Evolutionary conservation across 37 sponge, comb jelly and placozoan genomes (phyloP).

Genomic region (Oscarella lobularis): DNA sequence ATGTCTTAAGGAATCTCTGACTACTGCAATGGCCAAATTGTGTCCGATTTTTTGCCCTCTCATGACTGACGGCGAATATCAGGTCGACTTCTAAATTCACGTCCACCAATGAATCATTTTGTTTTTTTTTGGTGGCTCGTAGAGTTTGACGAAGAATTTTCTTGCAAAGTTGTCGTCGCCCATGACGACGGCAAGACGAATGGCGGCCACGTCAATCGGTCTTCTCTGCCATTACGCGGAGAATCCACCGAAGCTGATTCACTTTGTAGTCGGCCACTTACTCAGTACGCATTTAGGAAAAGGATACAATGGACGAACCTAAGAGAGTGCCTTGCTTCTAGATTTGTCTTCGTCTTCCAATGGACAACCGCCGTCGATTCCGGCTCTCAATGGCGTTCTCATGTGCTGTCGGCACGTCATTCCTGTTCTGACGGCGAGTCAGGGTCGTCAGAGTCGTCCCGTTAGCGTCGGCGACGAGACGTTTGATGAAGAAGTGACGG

Average conservation of each 20-base stretch:
- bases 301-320: too few species aligned
- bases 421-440: too few species aligned
- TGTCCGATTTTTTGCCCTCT: neutral
- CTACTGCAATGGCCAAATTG: neutral
- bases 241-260: too few species aligned
- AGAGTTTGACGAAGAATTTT: neutral
- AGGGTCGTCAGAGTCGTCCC: too few species aligned
- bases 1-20: neutral
- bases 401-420: neutral
- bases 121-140: neutral
- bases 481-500: too few species aligned
- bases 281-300: neutral
- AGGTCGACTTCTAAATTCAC: neutral
- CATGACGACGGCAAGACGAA: neutral
- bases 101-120: too few species aligned
- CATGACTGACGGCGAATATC: neutral
- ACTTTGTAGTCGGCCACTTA: neutral
- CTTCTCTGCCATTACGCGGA: neutral
- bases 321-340: too few species aligned
- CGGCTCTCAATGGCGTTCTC: neutral
- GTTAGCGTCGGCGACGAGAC: too few species aligned
- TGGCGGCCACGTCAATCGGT: neutral
- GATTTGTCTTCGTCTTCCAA: neutral
- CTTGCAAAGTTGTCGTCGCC: neutral
- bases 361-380: neutral